Base-by-base conservation (phyloP, 2,888 invertebrate genomes). In the Pammene aurita region DNA sequence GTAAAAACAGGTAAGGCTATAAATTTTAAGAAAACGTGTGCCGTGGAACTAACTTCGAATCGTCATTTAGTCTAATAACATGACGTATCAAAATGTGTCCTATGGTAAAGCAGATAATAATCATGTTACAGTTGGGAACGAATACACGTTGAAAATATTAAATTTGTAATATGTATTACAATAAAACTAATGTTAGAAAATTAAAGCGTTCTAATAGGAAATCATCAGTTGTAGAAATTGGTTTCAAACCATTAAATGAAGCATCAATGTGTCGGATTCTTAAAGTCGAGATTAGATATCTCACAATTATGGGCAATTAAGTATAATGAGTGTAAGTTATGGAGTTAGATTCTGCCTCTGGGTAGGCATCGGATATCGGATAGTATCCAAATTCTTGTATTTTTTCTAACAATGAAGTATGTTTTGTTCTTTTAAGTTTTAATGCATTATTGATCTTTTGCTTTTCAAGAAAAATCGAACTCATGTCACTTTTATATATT, bases 301-400 rank as follows among this genome's bases (percentile, higher is more conserved):
- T 84, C 83, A 85, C 78, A 77, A 75, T 84, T 84, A 87, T 87
- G 75, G 81, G 75, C 83, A 85, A 89, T 89, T 88, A 89, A 84
- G 71, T 81, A 68, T 88, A 89, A 89, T 88, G 83, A 84, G 80
- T 77, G 79, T 85, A 85, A 88, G 86, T 57, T 77, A 79, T 63
- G 72, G 72, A 77, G 77, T 78, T 77, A 74, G 56, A 46, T 44
- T 67, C 52, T 67, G 74, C 76, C 75, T 65, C 70, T 62, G 74
- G 75, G 72, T 26, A 26, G 26, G 26, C 4, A 26, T 26, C n/a
- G n/a, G n/a, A n/a, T 70, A 73, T 44, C 6, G 13, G n/a, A 13
- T 46, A 55, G 18, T 62, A 57, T 11, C 7, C 18, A 14, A 46
- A 58, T 57, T 6, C 7, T 11, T 38, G n/a, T 35, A 44, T 10